phyloP scores from a whole-genome alignment of 1,140 invertebrate species.

The Phenacoccus solenopsis region DNA sequence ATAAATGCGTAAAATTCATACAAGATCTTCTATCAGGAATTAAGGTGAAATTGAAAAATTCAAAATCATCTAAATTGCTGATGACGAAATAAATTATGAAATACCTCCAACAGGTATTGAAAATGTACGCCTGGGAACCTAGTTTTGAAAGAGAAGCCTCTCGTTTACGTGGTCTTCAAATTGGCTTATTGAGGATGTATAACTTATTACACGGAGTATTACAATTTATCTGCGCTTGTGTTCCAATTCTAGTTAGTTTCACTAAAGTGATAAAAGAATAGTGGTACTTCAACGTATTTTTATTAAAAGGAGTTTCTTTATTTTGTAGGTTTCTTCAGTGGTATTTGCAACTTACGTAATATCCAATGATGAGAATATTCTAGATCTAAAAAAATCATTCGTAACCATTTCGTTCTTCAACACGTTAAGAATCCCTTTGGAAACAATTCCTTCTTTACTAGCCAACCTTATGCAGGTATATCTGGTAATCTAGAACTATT shows the following conservation, averaged over 20 bases:
- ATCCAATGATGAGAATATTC: slow-evolving; percentile 55
- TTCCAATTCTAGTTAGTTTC: too few species aligned
- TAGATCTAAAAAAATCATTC: slow-evolving; percentile 85
- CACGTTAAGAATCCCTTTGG: slow-evolving; percentile 82
- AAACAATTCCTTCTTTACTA: slow-evolving; percentile 30
- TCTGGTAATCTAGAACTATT: not conserved
- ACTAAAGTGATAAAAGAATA: not conserved
- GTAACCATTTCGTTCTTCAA: slow-evolving; percentile 96
- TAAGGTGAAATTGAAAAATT: not conserved
- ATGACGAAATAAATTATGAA: not conserved
- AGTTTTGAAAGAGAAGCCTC: slow-evolving; percentile 52
- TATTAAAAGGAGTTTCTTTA: slow-evolving; percentile 23
- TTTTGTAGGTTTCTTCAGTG: slow-evolving; percentile 64
- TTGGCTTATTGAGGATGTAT: slow-evolving; percentile 45
- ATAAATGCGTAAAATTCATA: not conserved
- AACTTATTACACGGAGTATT: slow-evolving; percentile 90
- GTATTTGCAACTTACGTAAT: slow-evolving; percentile 85
- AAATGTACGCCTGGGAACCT: slow-evolving; percentile 82
- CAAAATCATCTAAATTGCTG: not conserved
- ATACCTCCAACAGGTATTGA: slow-evolving; percentile 46
- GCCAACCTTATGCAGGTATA: slow-evolving; percentile 68
- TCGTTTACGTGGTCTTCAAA: slow-evolving; percentile 28
- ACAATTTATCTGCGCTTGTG: too few species aligned
- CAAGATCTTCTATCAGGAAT: not conserved
- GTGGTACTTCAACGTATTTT: not conserved